A percentile compares a stretch with the other conserved stretches of the same genome.
phyloP scores from a whole-genome alignment of 2,797 vertebrate species.

The Clamator glandarius region DNA sequence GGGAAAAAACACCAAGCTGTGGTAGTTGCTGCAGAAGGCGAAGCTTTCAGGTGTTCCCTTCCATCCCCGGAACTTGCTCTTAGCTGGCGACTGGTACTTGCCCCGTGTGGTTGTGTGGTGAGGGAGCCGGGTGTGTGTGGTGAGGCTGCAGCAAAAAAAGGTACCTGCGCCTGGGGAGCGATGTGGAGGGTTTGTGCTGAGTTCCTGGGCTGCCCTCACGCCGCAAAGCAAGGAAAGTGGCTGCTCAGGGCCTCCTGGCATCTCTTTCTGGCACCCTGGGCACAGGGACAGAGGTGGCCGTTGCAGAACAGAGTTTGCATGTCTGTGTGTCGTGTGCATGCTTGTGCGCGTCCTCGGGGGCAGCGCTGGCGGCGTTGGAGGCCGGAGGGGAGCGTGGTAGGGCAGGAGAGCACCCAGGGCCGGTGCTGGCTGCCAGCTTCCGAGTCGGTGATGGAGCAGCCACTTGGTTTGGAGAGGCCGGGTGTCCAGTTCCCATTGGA shows the following conservation, averaged over 20 bases:
- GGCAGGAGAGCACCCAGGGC: background rate
- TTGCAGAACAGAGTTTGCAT: background rate
- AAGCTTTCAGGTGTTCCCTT: background rate
- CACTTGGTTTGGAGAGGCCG: background rate
- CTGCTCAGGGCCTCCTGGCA: background rate
- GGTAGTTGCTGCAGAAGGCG: background rate
- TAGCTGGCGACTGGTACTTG: background rate
- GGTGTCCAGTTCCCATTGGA: background rate
- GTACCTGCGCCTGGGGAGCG: background rate
- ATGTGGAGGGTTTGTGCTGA: background rate
- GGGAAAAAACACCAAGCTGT: background rate
- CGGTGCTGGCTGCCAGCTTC: background rate
- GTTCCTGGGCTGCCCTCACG: background rate
- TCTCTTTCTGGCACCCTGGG: background rate
- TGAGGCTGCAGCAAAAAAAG: accelerated
- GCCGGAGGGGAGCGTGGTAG: accelerated
- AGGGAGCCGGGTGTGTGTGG: background rate
- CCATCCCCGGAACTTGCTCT: background rate
- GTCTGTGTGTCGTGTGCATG: background rate
- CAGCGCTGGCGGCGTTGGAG: background rate
- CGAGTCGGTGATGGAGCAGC: background rate
- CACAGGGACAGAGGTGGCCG: background rate
- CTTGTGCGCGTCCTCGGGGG: background rate
- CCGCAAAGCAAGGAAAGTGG: background rate
- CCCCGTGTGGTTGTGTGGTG: background rate